A percentile compares a stretch with the other conserved stretches of the same genome.
Evolutionary conservation across 1,140 invertebrate species (phyloP).

Genomic region (Drosophila pandora): DNA sequence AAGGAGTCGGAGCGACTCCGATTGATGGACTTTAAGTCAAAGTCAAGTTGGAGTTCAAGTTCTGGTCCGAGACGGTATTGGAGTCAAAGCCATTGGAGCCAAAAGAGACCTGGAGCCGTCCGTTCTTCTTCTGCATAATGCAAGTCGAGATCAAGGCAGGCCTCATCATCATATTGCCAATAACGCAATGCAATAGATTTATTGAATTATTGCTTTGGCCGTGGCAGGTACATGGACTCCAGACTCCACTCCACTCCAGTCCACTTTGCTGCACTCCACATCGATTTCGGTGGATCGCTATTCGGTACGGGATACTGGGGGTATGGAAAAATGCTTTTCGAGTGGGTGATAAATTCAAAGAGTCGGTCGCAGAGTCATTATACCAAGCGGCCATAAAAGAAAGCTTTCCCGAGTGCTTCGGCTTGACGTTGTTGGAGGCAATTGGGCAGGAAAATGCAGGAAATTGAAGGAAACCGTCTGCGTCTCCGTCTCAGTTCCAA

Average conservation of each 20-base stretch:
- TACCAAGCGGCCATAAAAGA: slow-evolving; percentile 73
- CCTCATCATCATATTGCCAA: slow-evolving; percentile 82
- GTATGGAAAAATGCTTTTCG: slow-evolving; percentile 74
- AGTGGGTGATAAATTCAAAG: slow-evolving; percentile 82
- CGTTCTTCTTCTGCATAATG: slow-evolving; percentile 56
- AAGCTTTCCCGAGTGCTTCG: slow-evolving; percentile 64
- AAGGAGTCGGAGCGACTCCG: slow-evolving; percentile 37
- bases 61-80: slow-evolving; percentile 57
- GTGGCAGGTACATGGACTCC: slow-evolving; percentile 81
- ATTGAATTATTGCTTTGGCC: slow-evolving; percentile 82
- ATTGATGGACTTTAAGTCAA: slow-evolving; percentile 82
- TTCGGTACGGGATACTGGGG: not conserved
- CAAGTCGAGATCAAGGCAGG: slow-evolving; percentile 46
- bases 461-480: slow-evolving; percentile 41
- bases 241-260: slow-evolving; percentile 50
- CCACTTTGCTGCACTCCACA: slow-evolving; percentile 38
- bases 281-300: slow-evolving; percentile 9
- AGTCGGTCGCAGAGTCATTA: slow-evolving; percentile 65
- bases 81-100: slow-evolving; percentile 27
- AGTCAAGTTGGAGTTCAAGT: slow-evolving; percentile 81
- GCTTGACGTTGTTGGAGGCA: slow-evolving; percentile 35
- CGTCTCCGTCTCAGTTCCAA: slow-evolving; percentile 36
- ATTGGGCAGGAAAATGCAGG: slow-evolving; percentile 47
- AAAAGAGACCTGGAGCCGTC: slow-evolving; percentile 36
- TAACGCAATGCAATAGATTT: slow-evolving; percentile 83